Base-by-base conservation (phyloP, 2,888 invertebrate genomes). In the Meliscaeva auricollis region DNA sequence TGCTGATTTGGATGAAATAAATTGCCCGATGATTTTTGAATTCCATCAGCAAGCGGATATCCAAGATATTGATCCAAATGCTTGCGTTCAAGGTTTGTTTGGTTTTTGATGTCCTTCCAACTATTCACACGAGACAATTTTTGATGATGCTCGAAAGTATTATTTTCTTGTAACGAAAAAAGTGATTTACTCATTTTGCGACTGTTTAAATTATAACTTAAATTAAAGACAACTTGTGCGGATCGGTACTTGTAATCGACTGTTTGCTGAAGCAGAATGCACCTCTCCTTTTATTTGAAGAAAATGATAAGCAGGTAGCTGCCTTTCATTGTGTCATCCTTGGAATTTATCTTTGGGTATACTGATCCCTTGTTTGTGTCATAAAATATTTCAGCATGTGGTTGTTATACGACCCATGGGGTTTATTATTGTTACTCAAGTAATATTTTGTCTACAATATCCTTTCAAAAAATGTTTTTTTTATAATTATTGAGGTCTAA, bases 101-200 rank as follows among this genome's bases (percentile, higher is more conserved):
- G 79, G 9, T 83, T 75, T 41, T 83, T 83, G 9, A 52, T 69
- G 2, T 79, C 74, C 26, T 83, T 83, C n/a, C 20, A 41, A 64
- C 44, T 69, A 13, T 41, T 78, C 2, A 41, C 52, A 13, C 38
- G 44, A 8, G 35, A 7, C 11, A 69, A 1, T n/a, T 44, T 22
- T 20, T 35, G 38, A 3, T 32, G 13, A 26, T n/a, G 22, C 7
- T 22, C 26, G 22, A 11, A 60, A 2, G 48, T 79, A 8, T 20
- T 79, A 8, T 20, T 73, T 13, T 62, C 54, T 30, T 54, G 22
- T 4, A 83, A 15, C 5, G 73, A 62, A 7, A 74, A 35, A 15
- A 83, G 44, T 8, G 79, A 70, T 30, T 64, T 74, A 79, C 79
- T 83, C 83, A 83, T 83, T 62, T 64, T 74, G 38, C 9, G 13